Percentiles rank a stretch among this genome's conserved stretches.
phyloP scores from a whole-genome alignment of 2,113 vertebrate genomes.

The Crotalus tigris region DNA sequence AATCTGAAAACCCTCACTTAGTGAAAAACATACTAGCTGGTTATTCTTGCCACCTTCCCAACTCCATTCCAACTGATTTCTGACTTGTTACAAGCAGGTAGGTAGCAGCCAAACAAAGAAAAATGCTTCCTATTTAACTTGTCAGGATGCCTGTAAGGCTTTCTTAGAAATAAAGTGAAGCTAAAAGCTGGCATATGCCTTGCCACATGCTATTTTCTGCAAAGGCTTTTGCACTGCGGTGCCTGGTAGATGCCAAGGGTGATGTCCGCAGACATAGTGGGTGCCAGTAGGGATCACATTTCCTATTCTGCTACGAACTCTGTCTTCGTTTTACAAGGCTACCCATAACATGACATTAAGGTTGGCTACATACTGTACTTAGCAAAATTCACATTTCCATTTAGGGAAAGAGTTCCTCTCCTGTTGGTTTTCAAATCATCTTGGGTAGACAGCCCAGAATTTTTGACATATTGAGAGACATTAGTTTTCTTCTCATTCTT shows the following conservation, averaged over 20 bases:
- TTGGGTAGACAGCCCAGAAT: background rate
- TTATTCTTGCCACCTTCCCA: background rate
- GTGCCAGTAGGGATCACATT: background rate
- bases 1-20: background rate
- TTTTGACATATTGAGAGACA: background rate
- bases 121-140: background rate
- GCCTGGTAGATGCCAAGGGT: background rate
- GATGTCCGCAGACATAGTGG: background rate
- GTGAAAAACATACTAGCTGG: background rate
- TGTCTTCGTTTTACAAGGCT: background rate
- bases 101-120: background rate
- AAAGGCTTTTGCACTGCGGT: background rate
- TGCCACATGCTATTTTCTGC: background rate
- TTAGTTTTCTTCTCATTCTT: conserved; percentile 18
- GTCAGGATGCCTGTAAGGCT: background rate
- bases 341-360: background rate
- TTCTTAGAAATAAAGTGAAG: background rate
- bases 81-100: background rate
- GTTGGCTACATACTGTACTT: background rate
- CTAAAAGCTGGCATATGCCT: background rate
- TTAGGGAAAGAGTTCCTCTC: background rate
- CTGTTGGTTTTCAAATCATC: background rate
- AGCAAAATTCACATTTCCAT: background rate
- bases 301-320: background rate
- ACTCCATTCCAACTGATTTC: background rate